phyloP scores from a whole-genome alignment of 2,888 invertebrate genomes.

The Leistus spinibarbis region DNA sequence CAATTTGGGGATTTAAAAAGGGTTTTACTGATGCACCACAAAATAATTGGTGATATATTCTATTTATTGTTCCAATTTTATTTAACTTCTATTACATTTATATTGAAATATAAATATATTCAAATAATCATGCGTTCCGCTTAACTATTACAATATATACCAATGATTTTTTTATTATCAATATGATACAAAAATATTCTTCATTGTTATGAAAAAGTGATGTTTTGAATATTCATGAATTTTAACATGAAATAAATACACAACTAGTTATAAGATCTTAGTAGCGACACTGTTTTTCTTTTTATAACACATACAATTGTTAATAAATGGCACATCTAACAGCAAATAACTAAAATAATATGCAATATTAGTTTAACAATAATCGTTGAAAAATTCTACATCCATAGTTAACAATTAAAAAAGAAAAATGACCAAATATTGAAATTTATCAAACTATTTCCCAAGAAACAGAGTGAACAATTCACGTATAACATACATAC shows the following conservation, averaged over 20 bases:
- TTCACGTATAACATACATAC: too few species aligned
- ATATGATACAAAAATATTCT: constrained; percentile 32
- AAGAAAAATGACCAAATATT: not conserved
- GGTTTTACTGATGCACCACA: too few species aligned
- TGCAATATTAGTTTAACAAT: not conserved
- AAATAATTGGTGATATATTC: too few species aligned
- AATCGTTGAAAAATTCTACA: constrained; percentile 18
- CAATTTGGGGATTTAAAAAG: too few species aligned
- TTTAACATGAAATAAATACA: constrained; percentile 23
- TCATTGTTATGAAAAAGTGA: constrained; percentile 20
- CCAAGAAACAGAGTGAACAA: too few species aligned
- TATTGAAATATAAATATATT: not conserved
- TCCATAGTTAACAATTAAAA: too few species aligned
- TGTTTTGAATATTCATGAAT: constrained; percentile 23
- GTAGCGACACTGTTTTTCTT: not conserved
- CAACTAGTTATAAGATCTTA: constrained; percentile 17
- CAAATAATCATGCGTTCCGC: not conserved
- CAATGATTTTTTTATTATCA: constrained; percentile 6
- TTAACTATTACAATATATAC: not conserved
- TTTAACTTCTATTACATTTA: not conserved
- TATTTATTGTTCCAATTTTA: not conserved
- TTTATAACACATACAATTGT: not conserved
- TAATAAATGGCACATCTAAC: constrained; percentile 57
- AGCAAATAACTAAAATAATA: constrained; percentile 49
- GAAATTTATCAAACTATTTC: too few species aligned